Evolutionary conservation across 2,113 vertebrate species (phyloP), one percentile per base, ranked within the genome.

Genomic region (Cololabis saira): DNA sequence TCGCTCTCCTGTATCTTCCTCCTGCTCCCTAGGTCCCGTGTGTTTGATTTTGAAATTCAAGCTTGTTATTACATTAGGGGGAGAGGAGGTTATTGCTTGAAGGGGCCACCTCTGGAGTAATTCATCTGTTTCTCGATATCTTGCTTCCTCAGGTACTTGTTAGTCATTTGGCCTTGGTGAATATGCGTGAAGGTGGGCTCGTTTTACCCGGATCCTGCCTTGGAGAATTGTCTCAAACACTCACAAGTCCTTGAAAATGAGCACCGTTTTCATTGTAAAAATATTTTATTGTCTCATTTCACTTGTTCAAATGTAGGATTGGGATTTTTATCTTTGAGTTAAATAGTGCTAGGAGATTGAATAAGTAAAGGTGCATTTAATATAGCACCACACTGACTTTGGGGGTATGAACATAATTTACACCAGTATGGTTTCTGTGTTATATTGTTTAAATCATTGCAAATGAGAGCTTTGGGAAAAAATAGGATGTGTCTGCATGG

Each of bases 11-110:
- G n/a, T 43, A 24, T 17, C 24, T 27, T 15, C n/a, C 14, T 43
- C 21, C 44, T 30, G 37, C 17, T 11, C 53, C 43, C 49, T 40
- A 41, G 6, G 47, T 40, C 24, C 16, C 59, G 24, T 16, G 57
- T 80, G 85, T 81, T 82, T 87, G 63, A 59, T 82, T 90, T 85
- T 82, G 67, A 88, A 80, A 85, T 85, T 75, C 83, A 67, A 70
- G 63, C 67, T 81, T 84, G 82, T 90, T 93, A 91, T 92, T 90
- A 89, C 90, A 82, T 67, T 65, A 74, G 79, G 64, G 61, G 71
- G 80, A 14, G 64, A 59, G 71, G 50, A 74, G 74, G 87, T 91
- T 93, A 90, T 92, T 90, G 90, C 90, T 81, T 55, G 42, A 80
- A 56, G 73, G 76, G 76, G 74, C 70, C 59, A 71, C 77, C 83